Percentiles rank a stretch among this genome's conserved stretches.
Conservation (phyloP, 30 jellyfish, hydroid and myxozoan species). For the Morbakka virulenta region DNA sequence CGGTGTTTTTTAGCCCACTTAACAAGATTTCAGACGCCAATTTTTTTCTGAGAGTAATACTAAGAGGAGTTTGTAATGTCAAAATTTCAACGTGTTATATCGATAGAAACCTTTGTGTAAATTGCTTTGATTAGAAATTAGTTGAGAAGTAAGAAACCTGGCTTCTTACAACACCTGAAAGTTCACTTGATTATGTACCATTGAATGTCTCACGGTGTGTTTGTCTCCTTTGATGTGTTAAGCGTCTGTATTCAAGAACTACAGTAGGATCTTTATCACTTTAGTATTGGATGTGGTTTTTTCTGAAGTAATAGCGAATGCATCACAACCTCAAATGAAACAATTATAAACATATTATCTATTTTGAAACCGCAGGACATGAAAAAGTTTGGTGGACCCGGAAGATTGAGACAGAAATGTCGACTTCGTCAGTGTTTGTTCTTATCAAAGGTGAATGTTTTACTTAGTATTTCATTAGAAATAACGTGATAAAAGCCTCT, state of each 20-base stretch:
- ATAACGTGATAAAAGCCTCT: too few relatives aligned
- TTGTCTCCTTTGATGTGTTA: neutral
- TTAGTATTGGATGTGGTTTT: neutral
- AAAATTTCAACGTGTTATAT: too few relatives aligned
- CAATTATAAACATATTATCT: neutral
- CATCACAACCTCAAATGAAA: neutral
- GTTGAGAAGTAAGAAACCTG: too few relatives aligned
- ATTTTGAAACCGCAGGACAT: conserved; percentile 84
- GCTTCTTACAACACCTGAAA: too few relatives aligned
- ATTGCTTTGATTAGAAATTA: too few relatives aligned
- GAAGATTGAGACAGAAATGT: conserved; percentile 87
- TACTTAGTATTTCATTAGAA: neutral
- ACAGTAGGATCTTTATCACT: too few relatives aligned
- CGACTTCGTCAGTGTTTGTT: conserved; percentile 74
- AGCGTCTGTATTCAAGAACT: neutral
- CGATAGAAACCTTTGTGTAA: too few relatives aligned
- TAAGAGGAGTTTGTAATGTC: too few relatives aligned
- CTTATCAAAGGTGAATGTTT: conserved; percentile 69
- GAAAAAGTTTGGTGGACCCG: conserved; percentile 98
- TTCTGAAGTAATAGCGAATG: neutral
- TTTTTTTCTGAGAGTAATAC: too few relatives aligned
- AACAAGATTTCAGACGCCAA: too few relatives aligned
- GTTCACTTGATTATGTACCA: too few relatives aligned
- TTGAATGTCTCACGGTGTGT: neutral
- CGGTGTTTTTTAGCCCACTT: too few relatives aligned